phyloP scores from a whole-genome alignment of 23 tunicate genomes.

The Halocynthia roretzi region DNA sequence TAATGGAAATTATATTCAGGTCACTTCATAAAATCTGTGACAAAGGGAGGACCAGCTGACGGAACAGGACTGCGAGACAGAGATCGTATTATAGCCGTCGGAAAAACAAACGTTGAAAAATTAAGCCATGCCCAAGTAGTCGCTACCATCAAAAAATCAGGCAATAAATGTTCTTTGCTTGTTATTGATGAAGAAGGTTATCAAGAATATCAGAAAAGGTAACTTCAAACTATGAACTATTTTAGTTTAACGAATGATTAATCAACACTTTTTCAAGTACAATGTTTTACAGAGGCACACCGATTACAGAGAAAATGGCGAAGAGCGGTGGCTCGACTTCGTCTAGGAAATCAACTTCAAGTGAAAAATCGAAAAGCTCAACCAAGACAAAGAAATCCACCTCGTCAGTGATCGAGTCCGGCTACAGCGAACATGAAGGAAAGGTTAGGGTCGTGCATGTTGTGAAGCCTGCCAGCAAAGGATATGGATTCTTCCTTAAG shows the following conservation, averaged over 20 bases:
- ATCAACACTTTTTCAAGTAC: neutral
- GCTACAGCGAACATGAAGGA: slow-evolving; percentile 15
- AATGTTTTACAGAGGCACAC: slow-evolving; percentile 48
- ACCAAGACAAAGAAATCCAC: slow-evolving; percentile 15
- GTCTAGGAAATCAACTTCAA: slow-evolving; percentile 3
- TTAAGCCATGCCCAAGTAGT: slow-evolving; percentile 68
- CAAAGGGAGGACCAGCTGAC: slow-evolving; percentile 71
- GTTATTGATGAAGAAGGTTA: slow-evolving; percentile 76
- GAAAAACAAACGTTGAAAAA: slow-evolving; percentile 72
- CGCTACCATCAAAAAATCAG: slow-evolving; percentile 50
- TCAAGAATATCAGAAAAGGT: slow-evolving; percentile 47
- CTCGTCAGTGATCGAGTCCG: slow-evolving; percentile 11
- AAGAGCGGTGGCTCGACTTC: slow-evolving; percentile 32
- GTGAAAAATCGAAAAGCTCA: neutral
- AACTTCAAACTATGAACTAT: neutral
- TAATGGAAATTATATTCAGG: slow-evolving; percentile 25
- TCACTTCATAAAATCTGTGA: slow-evolving; percentile 62
- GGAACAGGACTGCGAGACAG: slow-evolving; percentile 50
- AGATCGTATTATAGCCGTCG: slow-evolving; percentile 73
- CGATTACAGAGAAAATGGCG: slow-evolving; percentile 71
- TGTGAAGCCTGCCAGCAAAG: slow-evolving; percentile 24
- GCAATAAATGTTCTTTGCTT: slow-evolving; percentile 48
- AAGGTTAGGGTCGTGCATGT: slow-evolving; percentile 66
- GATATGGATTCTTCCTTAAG: slow-evolving; percentile 74
- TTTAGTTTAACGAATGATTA: neutral